phyloP scores from a whole-genome alignment of 2,797 vertebrate genomes.

The Heteromormyrus szaboi region DNA sequence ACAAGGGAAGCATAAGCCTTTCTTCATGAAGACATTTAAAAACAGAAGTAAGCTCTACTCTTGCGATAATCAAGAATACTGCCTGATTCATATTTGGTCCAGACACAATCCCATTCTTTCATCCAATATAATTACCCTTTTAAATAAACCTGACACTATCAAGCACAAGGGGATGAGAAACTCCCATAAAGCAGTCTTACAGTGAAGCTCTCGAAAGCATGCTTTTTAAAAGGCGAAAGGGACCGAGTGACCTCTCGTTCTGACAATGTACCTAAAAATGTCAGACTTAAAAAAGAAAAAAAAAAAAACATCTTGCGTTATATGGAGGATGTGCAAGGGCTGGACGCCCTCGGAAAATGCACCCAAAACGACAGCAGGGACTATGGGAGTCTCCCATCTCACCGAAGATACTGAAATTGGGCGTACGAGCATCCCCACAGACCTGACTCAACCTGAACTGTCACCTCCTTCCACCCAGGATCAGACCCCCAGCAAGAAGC shows the following conservation, averaged over 20 bases:
- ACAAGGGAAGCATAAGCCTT: not conserved
- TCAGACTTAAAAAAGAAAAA: slow-evolving; percentile 18
- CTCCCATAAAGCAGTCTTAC: slow-evolving; percentile 27
- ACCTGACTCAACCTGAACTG: slow-evolving; percentile 27
- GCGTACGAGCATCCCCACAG: slow-evolving; percentile 17
- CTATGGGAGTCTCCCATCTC: not conserved
- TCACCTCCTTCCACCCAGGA: slow-evolving; percentile 31
- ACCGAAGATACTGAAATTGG: not conserved
- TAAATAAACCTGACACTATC: slow-evolving; percentile 32
- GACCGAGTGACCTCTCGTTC: slow-evolving; percentile 17
- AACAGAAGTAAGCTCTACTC: slow-evolving; percentile 13
- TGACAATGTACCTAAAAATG: slow-evolving; percentile 17
- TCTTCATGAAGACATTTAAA: slow-evolving; percentile 18
- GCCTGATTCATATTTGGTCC: slow-evolving; percentile 49
- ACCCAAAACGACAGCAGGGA: slow-evolving; percentile 10
- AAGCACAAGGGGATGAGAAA: slow-evolving; percentile 44
- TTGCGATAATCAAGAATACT: slow-evolving; percentile 36
- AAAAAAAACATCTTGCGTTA: not conserved
- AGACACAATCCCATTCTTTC: slow-evolving; percentile 35
- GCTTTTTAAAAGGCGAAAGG: slow-evolving; percentile 29
- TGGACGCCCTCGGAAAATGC: slow-evolving; percentile 5
- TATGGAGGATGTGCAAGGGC: slow-evolving; percentile 18
- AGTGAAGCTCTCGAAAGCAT: slow-evolving; percentile 26
- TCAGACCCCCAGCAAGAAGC: slow-evolving; percentile 8
- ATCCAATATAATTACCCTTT: slow-evolving; percentile 41